Conservation (phyloP, 2,888 invertebrate species). For the Piscicola geometra region DNA sequence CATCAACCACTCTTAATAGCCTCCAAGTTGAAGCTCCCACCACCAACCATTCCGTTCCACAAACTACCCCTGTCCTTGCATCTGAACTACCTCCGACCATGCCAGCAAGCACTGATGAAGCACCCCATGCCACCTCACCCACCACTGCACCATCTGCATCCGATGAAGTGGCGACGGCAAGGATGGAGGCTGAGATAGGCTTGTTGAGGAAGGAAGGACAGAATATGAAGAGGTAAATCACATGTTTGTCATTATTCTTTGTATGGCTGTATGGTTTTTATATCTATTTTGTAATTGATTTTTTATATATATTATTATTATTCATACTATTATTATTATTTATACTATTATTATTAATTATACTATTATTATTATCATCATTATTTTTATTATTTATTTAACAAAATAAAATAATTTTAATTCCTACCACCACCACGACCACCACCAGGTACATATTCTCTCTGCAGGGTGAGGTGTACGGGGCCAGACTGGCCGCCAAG, state of each 20-base stretch:
- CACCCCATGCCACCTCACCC: background rate
- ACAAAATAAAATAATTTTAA: no score
- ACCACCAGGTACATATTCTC: conserved; percentile 60
- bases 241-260: no score
- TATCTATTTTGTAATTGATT: no score
- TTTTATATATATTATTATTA: no score
- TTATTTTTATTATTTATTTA: no score
- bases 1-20: no score
- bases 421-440: no score
- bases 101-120: background rate
- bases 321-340: no score
- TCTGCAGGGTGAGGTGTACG: conserved; percentile 74
- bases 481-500: conserved; percentile 76
- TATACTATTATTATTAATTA: no score
- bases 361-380: no score
- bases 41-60: conserved; percentile 32
- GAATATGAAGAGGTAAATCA: conserved; percentile 67
- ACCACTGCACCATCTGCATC: background rate
- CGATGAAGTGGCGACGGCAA: conserved; percentile 54
- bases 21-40: conserved; percentile 59
- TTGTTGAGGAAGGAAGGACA: conserved; percentile 65
- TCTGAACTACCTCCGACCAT: no score
- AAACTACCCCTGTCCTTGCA: background rate
- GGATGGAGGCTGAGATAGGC: conserved; percentile 58
- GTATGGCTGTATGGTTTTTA: no score